These are phyloP conservation scores for Myxocyprinus asiaticus DNA, from an alignment of 2,113 vertebrate genomes.

Conservation along the genomic window DNA sequence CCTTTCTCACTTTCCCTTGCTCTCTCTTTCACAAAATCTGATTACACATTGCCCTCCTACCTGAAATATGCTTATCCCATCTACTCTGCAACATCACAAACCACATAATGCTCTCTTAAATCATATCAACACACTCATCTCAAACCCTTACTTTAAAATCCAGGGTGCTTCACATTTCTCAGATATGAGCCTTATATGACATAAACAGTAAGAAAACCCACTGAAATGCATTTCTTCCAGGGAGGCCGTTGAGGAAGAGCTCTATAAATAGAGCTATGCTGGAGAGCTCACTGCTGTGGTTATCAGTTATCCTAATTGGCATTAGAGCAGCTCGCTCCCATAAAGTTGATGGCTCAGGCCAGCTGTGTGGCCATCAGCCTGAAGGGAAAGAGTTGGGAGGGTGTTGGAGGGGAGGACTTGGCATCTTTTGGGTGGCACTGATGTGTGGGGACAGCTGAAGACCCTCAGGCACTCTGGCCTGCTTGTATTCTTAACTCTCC, in stretches of 20 bases:
- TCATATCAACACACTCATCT: slow-evolving; percentile 41
- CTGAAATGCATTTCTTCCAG: slow-evolving; percentile 45
- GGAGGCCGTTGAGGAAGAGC: slow-evolving; percentile 49
- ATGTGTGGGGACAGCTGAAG: slow-evolving; percentile 70
- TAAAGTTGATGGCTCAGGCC: slow-evolving; percentile 78
- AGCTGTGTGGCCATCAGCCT: slow-evolving; percentile 74
- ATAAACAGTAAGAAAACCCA: slow-evolving; percentile 57
- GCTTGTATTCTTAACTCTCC: slow-evolving; percentile 74
- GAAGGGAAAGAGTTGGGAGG: slow-evolving; percentile 55
- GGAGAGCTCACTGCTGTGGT: slow-evolving; percentile 65
- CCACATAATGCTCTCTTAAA: slow-evolving; percentile 25
- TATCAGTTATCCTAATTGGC: slow-evolving; percentile 77
- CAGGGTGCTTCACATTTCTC: slow-evolving; percentile 41
- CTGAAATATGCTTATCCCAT: slow-evolving; percentile 35
- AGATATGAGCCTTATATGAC: slow-evolving; percentile 4
- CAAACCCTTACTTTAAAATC: slow-evolving; percentile 27
- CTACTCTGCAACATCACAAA: slow-evolving; percentile 27
- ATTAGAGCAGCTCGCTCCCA: slow-evolving; percentile 71
- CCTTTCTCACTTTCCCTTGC: not conserved
- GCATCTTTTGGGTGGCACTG: slow-evolving; percentile 67
- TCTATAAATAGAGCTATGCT: slow-evolving; percentile 74
- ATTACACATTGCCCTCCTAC: slow-evolving; percentile 42
- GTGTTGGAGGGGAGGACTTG: slow-evolving; percentile 55
- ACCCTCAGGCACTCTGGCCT: slow-evolving; percentile 67
- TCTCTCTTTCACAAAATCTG: slow-evolving; percentile 7